Evolutionary conservation across 64 coral and sea anemone species (phyloP).

Genomic region (Porites australiensis): DNA sequence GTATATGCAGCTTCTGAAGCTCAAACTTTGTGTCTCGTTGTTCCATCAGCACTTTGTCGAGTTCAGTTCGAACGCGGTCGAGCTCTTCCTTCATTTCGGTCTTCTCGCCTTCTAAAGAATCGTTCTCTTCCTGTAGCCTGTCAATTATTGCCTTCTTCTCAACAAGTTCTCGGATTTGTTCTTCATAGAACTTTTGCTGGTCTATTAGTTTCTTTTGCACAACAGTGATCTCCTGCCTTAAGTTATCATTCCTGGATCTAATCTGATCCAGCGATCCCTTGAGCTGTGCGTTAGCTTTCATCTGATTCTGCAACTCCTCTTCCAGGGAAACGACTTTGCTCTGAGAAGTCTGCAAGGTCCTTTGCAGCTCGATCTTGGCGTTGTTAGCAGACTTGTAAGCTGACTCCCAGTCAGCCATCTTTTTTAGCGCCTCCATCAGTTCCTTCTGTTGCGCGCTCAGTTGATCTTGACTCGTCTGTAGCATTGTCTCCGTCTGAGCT

Average conservation of each 20-base stretch:
- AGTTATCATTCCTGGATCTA: constrained; percentile 86
- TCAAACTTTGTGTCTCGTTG: constrained; percentile 87
- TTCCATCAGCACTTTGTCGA: constrained; percentile 74
- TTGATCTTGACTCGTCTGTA: constrained; percentile 83
- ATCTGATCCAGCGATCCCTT: constrained; percentile 90
- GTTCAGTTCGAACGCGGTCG: constrained; percentile 74
- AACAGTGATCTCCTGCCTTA: constrained; percentile 85
- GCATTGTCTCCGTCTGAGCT: constrained; percentile 73
- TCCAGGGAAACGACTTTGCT: constrained; percentile 83
- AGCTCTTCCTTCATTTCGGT: constrained; percentile 80
- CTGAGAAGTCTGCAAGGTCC: constrained; percentile 75
- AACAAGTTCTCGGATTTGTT: constrained; percentile 82
- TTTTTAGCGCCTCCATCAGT: constrained; percentile 88
- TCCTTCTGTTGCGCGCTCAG: constrained; percentile 88
- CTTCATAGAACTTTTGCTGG: constrained; percentile 91
- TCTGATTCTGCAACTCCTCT: constrained; percentile 88
- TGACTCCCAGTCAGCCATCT: constrained; percentile 85
- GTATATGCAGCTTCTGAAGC: constrained; percentile 92
- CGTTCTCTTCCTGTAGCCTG: constrained; percentile 90
- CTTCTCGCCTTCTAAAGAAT: constrained; percentile 79
- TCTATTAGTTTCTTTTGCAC: constrained; percentile 94
- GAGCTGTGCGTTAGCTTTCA: constrained; percentile 92
- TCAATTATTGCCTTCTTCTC: constrained; percentile 91
- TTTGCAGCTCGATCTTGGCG: constrained; percentile 87
- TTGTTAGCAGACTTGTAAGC: constrained; percentile 78